Conservation (phyloP, 1,140 invertebrate species). For the Lepidostoma basale region DNA sequence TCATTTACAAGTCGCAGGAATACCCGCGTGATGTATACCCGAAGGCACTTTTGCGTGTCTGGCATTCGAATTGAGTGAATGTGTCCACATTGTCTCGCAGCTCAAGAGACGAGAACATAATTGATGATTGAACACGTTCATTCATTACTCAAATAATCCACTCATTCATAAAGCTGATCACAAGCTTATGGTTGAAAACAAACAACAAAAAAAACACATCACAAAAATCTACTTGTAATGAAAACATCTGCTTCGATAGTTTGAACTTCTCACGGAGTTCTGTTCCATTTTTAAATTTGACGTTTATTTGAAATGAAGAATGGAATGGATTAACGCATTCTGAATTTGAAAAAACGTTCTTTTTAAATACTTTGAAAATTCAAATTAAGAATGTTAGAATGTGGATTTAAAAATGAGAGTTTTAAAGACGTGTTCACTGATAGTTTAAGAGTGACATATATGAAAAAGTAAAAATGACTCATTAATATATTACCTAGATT, state of each 20-base stretch:
- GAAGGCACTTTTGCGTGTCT: no score
- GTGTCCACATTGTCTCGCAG: slow-evolving; percentile 1
- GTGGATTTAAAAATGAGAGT: no score
- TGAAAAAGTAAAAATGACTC: no score
- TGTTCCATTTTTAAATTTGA: slow-evolving; percentile 21
- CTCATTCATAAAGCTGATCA: slow-evolving; percentile 25
- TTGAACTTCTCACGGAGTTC: slow-evolving; percentile 5
- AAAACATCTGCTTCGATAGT: slow-evolving; percentile 21
- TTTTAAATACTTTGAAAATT: no score
- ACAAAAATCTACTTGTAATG: neutral
- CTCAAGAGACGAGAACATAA: slow-evolving; percentile 24
- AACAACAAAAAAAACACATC: neutral
- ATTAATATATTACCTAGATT: no score
- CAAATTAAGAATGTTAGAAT: no score
- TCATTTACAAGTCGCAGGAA: no score
- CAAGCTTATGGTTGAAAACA: slow-evolving; percentile 9
- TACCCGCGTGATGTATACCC: no score
- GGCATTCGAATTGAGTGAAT: slow-evolving; percentile 2
- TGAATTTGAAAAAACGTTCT: slow-evolving; percentile 11
- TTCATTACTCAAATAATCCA: slow-evolving; percentile 30
- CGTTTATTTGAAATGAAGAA: slow-evolving; percentile 23
- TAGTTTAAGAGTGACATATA: no score
- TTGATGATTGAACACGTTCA: slow-evolving; percentile 31
- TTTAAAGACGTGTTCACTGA: no score
- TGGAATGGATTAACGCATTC: slow-evolving; percentile 1